Evolutionary conservation across 1,140 invertebrate species (phyloP).

Genomic region (Vanessa tameamea): DNA sequence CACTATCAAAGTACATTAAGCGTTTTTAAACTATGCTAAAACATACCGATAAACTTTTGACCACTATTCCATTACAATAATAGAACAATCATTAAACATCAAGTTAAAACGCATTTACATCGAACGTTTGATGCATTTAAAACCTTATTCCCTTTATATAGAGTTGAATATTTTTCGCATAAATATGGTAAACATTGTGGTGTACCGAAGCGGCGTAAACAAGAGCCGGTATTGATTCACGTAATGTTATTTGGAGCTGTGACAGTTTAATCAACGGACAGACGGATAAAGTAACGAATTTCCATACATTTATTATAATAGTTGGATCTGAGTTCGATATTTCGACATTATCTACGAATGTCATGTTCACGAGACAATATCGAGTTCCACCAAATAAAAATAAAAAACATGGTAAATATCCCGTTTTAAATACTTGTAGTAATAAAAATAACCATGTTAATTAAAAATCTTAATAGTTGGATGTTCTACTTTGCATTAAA

Average conservation of each 20-base stretch:
- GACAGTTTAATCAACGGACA: constrained; percentile 9
- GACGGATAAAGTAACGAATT: background rate
- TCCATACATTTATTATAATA: background rate
- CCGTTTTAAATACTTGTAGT: too few species aligned
- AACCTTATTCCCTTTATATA: background rate
- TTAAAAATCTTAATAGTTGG: too few species aligned
- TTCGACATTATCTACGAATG: too few species aligned
- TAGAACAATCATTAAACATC: background rate
- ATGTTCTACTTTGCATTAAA: too few species aligned
- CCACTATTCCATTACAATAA: background rate
- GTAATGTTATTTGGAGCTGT: background rate
- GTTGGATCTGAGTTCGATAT: too few species aligned
- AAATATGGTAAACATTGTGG: background rate
- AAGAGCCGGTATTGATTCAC: background rate
- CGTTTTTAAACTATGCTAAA: too few species aligned
- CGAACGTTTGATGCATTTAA: background rate
- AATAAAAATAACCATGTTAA: too few species aligned
- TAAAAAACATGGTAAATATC: too few species aligned
- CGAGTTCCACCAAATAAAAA: too few species aligned
- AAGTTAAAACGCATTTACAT: background rate
- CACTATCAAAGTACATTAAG: too few species aligned
- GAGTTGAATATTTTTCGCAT: background rate
- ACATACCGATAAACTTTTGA: constrained; percentile 4
- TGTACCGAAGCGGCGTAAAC: background rate
- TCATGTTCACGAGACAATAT: too few species aligned